Base-by-base conservation (phyloP, 64 coral and sea anemone species). In the Astreopora myriophthalma region DNA sequence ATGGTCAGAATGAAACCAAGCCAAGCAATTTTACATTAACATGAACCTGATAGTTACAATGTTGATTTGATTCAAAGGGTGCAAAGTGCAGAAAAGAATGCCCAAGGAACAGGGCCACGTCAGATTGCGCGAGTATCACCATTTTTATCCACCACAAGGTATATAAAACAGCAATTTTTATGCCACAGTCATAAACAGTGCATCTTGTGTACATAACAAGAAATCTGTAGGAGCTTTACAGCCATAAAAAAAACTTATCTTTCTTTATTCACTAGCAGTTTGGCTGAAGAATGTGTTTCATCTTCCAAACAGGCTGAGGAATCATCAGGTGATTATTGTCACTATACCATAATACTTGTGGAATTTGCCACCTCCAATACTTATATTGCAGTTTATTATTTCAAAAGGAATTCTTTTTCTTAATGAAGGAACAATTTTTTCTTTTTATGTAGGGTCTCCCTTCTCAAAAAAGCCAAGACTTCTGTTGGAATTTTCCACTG, bases 61-160 rank as follows among this genome's bases (percentile, higher is more conserved):
- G 11, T 44, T 44, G 6, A 44, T 2, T 44, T 70, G 9, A 33
- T 70, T 70, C 10, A 80, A 35, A 80, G 76, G 48, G 20, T 22
- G 19, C 16, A 22, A 16, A 9, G 13, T 34, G 48, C 16, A n/a
- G 49, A 61, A 5, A 55, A 32, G 24, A 48, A 26, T 8, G 28
- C 44, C 6, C 55, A 83, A 4, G 79, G 20, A 83, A 10, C 19
- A 64, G 79, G 52, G 10, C 34, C 8, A 13, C 30, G 79, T 19
- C 76, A 80, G 44, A 60, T 80, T 80, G 76, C 76, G 22, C 76
- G 76, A 57, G 76, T 80, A 22, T 60, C 76, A 58, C 76, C 76
- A 34, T 80, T 80, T 80, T 16, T 61, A 19, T 51, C 76, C 51
- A 58, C 52, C 52, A 58, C 40, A 44, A 44, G 40, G 40, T 44